phyloP scores from a whole-genome alignment of 2,113 vertebrate genomes.

The Spilogale gracilis region DNA sequence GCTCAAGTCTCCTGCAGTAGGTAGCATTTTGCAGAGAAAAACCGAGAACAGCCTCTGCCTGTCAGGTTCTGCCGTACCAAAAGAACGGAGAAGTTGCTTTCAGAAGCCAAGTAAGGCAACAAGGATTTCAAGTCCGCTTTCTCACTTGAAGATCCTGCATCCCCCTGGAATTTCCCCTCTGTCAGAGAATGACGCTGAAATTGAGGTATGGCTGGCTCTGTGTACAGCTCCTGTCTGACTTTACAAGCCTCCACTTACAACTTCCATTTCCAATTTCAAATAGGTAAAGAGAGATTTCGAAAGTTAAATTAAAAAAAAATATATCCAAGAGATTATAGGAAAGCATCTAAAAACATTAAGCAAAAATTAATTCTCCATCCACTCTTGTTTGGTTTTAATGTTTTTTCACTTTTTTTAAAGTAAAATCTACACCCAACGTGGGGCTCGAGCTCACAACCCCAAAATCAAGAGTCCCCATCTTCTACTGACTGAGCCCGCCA shows the following conservation, averaged over 20 bases:
- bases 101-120: not conserved
- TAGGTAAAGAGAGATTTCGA: not conserved
- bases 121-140: not conserved
- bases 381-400: not conserved
- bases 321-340: not conserved
- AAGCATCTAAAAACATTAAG: not conserved
- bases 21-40: conserved; percentile 22
- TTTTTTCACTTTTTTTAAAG: not conserved
- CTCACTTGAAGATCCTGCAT: not conserved
- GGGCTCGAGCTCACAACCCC: not conserved
- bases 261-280: not conserved
- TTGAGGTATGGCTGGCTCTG: not conserved
- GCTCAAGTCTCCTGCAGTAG: not conserved
- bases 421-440: not conserved
- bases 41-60: not conserved
- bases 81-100: not conserved
- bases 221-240: not conserved
- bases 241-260: not conserved
- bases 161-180: not conserved
- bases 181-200: not conserved
- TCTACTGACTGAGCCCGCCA: not conserved
- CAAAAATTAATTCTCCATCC: conserved; percentile 24
- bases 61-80: not conserved
- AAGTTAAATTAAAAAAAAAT: not conserved
- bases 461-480: not conserved